phyloP scores from a whole-genome alignment of 2,113 vertebrate species.

The Campylomormyrus tamandua region DNA sequence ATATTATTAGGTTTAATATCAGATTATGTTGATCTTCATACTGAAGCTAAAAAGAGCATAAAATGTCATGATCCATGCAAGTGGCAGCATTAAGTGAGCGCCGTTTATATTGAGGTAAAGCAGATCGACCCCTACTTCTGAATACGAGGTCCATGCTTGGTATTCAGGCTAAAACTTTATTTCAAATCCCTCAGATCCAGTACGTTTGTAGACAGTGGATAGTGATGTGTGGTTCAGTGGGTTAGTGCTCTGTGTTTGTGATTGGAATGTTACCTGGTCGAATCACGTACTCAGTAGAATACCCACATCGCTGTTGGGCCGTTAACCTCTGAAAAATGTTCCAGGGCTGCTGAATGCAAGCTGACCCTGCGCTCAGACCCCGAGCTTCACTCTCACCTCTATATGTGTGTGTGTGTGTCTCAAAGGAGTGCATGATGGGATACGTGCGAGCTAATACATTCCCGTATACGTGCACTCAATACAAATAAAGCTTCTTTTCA shows the following conservation, averaged over 20 bases:
- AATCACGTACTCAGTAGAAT: background rate
- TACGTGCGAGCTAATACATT: background rate
- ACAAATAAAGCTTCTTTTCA: background rate
- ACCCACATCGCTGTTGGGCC: background rate
- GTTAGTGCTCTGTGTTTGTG: background rate
- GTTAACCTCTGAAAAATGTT: background rate
- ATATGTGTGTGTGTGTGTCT: background rate
- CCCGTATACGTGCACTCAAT: background rate
- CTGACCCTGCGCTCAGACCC: background rate
- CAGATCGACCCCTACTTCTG: background rate
- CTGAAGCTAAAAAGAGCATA: background rate
- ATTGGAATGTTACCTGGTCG: background rate
- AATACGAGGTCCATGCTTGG: background rate
- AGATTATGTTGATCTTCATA: background rate
- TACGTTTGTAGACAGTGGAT: background rate
- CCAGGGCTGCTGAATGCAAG: background rate
- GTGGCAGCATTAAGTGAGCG: background rate
- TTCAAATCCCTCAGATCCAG: background rate
- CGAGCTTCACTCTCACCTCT: background rate
- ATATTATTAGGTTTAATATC: background rate
- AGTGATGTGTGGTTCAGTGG: background rate
- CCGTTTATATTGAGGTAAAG: background rate
- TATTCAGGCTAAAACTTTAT: background rate
- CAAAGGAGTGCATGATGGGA: background rate
- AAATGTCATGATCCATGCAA: background rate